Conservation (phyloP, 2,888 invertebrate species). For the Lampropteryx suffumata region DNA sequence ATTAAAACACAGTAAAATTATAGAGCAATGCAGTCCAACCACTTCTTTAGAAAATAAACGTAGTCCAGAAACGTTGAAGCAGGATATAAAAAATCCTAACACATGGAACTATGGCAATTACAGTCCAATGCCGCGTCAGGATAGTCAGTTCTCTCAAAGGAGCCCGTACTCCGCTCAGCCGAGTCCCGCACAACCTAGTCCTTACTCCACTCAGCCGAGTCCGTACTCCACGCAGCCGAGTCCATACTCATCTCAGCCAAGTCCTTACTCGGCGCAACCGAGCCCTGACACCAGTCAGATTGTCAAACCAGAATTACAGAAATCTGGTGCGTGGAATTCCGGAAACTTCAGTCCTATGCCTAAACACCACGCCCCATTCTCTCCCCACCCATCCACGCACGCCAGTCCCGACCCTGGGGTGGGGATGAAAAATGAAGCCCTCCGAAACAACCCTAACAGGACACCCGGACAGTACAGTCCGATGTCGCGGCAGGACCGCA, state of each 20-base stretch:
- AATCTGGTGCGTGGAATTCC: conserved; percentile 70
- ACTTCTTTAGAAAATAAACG: conserved; percentile 74
- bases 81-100: conserved; percentile 70
- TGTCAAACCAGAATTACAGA: conserved; percentile 68
- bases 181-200: conserved; percentile 73
- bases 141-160: conserved; percentile 70
- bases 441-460: conserved; percentile 60
- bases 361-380: conserved; percentile 74
- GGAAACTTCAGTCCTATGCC: conserved; percentile 77
- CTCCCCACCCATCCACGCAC: conserved; percentile 73
- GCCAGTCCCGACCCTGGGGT: conserved; percentile 71
- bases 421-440: conserved; percentile 59
- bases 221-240: conserved; percentile 75
- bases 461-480: conserved; percentile 75
- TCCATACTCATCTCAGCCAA: conserved; percentile 76
- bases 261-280: conserved; percentile 75
- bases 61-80: conserved; percentile 71
- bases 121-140: conserved; percentile 76
- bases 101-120: conserved; percentile 73
- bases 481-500: conserved; percentile 70
- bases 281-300: conserved; percentile 78
- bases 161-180: conserved; percentile 78
- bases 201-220: conserved; percentile 73
- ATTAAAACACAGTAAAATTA: conserved; percentile 67
- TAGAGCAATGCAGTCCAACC: conserved; percentile 77